A percentile compares a stretch with the other conserved stretches of the same genome.
These are phyloP conservation scores for Trachemys scripta DNA, from an alignment of 2,113 vertebrate genomes.

Conservation along the genomic window DNA sequence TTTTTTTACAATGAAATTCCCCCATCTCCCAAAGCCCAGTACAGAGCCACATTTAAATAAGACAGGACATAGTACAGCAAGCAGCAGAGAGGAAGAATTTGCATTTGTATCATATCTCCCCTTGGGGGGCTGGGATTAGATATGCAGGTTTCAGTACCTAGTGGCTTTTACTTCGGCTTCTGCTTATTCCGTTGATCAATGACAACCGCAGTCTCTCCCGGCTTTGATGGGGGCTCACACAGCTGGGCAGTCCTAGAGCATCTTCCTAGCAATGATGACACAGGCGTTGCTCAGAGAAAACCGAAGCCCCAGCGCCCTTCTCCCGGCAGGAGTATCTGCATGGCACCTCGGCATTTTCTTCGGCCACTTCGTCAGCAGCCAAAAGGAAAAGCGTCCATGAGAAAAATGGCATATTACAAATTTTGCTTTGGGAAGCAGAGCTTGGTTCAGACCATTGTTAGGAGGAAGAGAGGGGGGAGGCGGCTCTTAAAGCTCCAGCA, in stretches of 20 bases:
- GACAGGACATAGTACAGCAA: constrained; percentile 13
- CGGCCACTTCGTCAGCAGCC: constrained; percentile 79
- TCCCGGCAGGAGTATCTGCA: constrained; percentile 65
- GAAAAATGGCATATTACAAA: constrained; percentile 96
- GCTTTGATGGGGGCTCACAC: constrained; percentile 77
- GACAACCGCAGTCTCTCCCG: constrained; percentile 85
- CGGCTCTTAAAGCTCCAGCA: constrained; percentile 92
- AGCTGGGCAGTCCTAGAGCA: constrained; percentile 79
- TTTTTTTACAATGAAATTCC: constrained; percentile 62
- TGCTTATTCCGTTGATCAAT: constrained; percentile 83
- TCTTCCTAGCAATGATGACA: constrained; percentile 75
- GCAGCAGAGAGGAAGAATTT: not conserved
- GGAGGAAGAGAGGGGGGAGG: constrained; percentile 78
- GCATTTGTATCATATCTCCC: constrained; percentile 46
- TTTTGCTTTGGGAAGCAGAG: constrained; percentile 92
- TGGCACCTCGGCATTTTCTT: constrained; percentile 80
- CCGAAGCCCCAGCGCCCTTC: constrained; percentile 58
- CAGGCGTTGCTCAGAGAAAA: constrained; percentile 69
- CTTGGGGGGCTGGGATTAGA: not conserved
- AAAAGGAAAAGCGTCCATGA: constrained; percentile 82
- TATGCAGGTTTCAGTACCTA: constrained; percentile 76
- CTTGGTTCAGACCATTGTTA: constrained; percentile 94
- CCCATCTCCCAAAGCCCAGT: constrained; percentile 3
- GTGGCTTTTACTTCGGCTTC: constrained; percentile 76
- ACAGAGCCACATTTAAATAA: constrained; percentile 29